Evolutionary conservation across 2,888 invertebrate species (phyloP).

Genomic region (Pocota personata): DNA sequence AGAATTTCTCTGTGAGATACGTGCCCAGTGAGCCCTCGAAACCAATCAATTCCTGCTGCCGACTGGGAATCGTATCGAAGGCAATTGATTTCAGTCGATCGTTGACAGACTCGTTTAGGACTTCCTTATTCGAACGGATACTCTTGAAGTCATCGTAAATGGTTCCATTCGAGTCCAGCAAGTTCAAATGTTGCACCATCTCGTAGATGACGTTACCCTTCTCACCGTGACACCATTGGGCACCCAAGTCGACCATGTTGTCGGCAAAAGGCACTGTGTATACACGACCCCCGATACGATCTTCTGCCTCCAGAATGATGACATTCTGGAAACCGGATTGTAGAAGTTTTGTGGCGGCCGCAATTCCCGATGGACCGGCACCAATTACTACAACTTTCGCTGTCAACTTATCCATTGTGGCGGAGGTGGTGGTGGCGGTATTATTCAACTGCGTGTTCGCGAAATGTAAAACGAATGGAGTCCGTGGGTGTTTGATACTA

Average conservation of each 20-base stretch:
- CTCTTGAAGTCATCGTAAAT: conserved; percentile 79
- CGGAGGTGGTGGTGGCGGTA: neutral
- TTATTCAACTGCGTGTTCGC: neutral
- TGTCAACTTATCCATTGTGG: conserved; percentile 72
- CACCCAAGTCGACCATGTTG: conserved; percentile 88
- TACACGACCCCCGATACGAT: conserved; percentile 87
- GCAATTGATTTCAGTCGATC: conserved; percentile 80
- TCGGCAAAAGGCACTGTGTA: conserved; percentile 84
- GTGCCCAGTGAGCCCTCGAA: conserved; percentile 80
- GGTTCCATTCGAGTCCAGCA: conserved; percentile 78
- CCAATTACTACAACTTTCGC: conserved; percentile 81
- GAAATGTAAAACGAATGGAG: neutral
- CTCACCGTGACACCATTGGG: conserved; percentile 89
- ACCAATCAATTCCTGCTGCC: conserved; percentile 78
- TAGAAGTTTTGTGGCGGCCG: conserved; percentile 81
- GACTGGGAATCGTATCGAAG: conserved; percentile 80
- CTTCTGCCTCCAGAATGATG: conserved; percentile 85
- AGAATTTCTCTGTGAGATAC: conserved; percentile 79
- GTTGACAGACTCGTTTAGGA: conserved; percentile 80
- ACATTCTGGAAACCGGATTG: conserved; percentile 83
- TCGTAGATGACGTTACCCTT: conserved; percentile 85
- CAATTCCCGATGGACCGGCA: conserved; percentile 82
- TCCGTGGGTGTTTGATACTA: neutral
- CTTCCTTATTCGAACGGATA: conserved; percentile 81
- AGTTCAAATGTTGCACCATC: conserved; percentile 81